Conservation (phyloP, 2,113 vertebrate genomes). For the Eulacestoma nigropectus region DNA sequence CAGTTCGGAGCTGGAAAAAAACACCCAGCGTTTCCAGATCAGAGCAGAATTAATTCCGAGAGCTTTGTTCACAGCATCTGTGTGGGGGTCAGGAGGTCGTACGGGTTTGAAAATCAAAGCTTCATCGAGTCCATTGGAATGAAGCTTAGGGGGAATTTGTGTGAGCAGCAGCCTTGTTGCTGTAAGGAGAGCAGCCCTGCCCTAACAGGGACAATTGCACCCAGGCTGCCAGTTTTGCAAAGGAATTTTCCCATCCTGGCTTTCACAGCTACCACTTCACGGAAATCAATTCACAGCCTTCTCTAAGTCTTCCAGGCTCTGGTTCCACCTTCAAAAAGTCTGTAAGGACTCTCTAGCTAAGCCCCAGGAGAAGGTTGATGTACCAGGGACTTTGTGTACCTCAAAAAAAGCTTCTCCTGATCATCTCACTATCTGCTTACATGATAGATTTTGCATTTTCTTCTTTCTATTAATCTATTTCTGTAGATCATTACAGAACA, state of each 20-base stretch:
- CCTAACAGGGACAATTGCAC: background rate
- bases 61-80: constrained; percentile 37
- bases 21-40: background rate
- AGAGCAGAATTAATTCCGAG: constrained; percentile 10
- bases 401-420: background rate
- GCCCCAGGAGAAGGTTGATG: background rate
- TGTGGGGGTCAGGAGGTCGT: background rate
- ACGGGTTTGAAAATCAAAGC: background rate
- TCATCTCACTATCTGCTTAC: background rate
- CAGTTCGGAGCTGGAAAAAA: background rate
- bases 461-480: background rate
- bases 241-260: background rate
- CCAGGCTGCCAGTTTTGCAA: background rate
- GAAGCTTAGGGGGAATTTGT: background rate
- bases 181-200: background rate
- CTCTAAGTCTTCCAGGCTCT: background rate
- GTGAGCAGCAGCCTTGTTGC: background rate
- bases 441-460: background rate
- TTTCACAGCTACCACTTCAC: background rate
- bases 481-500: background rate
- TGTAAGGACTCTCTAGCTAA: background rate
- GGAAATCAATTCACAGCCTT: background rate
- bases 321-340: background rate
- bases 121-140: no score
- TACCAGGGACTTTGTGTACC: no score